Evolutionary conservation across 2,888 invertebrate species (phyloP).

Genomic region (Conchocele bisecta): DNA sequence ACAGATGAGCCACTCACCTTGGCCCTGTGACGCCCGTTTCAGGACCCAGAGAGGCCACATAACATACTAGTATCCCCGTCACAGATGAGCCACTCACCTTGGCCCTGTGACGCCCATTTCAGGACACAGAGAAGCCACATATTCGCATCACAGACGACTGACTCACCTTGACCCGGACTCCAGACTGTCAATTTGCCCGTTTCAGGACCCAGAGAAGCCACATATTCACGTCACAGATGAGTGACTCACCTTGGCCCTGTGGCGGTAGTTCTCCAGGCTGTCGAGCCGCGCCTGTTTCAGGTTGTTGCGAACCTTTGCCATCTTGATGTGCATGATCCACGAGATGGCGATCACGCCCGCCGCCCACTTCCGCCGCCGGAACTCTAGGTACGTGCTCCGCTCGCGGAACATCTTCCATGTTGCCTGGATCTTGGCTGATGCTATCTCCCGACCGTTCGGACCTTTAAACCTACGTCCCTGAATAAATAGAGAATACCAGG

Average conservation of each 20-base stretch:
- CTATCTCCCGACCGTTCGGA: conserved; percentile 74
- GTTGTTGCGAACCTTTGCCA: conserved; percentile 78
- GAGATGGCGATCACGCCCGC: conserved; percentile 82
- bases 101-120: too few species aligned
- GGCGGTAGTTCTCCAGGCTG: conserved; percentile 77
- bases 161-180: too few species aligned
- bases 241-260: conserved; percentile 73
- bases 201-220: background rate
- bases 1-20: too few species aligned
- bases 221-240: background rate
- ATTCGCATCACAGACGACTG: too few species aligned
- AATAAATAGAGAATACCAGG: too few species aligned
- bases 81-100: too few species aligned
- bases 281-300: conserved; percentile 74
- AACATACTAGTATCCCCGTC: too few species aligned
- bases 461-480: conserved; percentile 80
- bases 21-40: too few species aligned
- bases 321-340: conserved; percentile 82
- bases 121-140: background rate
- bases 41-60: background rate
- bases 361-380: conserved; percentile 81
- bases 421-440: conserved; percentile 81
- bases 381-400: conserved; percentile 77
- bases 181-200: background rate
- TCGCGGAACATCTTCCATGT: conserved; percentile 77